Evolutionary conservation across 2,888 invertebrate species (phyloP).

Genomic region (Trichogramma dendrolimi): DNA sequence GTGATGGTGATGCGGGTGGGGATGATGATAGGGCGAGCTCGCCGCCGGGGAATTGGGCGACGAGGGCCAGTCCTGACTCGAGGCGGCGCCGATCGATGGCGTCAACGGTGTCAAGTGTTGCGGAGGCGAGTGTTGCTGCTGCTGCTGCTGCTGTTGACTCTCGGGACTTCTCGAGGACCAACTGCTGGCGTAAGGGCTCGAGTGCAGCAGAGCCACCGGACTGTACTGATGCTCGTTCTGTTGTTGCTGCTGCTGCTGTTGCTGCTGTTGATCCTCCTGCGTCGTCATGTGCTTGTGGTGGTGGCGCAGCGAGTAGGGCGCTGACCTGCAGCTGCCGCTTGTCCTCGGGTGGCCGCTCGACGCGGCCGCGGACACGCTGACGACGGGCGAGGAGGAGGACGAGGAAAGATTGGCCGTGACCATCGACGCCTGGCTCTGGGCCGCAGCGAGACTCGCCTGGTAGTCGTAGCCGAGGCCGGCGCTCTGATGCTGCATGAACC

Average conservation of each 20-base stretch:
- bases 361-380: conserved; percentile 32
- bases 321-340: conserved; percentile 40
- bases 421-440: conserved; percentile 44
- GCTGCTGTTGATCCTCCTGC: conserved; percentile 26
- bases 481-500: conserved; percentile 48
- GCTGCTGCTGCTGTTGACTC: conserved; percentile 28
- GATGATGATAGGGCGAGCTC: conserved; percentile 35
- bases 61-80: conserved; percentile 45
- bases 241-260: conserved; percentile 48
- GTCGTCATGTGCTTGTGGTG: conserved; percentile 42
- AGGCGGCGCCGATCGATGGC: conserved; percentile 4
- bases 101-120: conserved; percentile 32
- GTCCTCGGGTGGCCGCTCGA: conserved; percentile 42
- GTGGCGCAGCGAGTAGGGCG: conserved; percentile 47
- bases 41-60: conserved; percentile 45
- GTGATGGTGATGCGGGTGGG: conserved; percentile 15
- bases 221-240: conserved; percentile 44
- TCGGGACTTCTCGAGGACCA: conserved; percentile 50
- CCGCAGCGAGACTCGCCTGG: conserved; percentile 41
- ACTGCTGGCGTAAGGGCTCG: conserved; percentile 46
- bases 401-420: conserved; percentile 41
- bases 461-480: conserved; percentile 41
- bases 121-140: conserved; percentile 29
- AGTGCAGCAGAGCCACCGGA: conserved; percentile 46
- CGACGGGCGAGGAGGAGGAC: conserved; percentile 40